phyloP scores from a whole-genome alignment of 2,797 vertebrate species.

The Aythya fuligula region DNA sequence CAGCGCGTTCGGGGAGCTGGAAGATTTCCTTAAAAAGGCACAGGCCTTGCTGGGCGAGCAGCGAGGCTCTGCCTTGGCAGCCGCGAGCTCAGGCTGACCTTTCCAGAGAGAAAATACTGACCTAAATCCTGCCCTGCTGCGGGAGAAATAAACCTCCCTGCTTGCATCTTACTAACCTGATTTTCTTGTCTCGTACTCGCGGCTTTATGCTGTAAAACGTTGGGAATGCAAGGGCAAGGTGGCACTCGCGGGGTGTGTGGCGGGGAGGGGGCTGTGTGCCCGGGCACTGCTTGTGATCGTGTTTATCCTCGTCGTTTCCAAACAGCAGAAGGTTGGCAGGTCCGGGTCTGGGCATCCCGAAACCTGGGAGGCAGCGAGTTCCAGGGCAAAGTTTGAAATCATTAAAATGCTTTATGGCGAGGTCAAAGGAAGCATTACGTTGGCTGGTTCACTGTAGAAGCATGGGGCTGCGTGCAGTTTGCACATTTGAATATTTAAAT shows the following conservation, averaged over 20 bases:
- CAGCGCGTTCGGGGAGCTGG: conserved; percentile 49
- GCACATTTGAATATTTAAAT: background rate
- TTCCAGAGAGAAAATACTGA: conserved; percentile 70
- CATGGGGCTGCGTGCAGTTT: too few species aligned
- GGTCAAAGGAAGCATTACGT: background rate
- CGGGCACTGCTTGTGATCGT: background rate
- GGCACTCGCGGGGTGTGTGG: background rate
- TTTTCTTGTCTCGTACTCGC: background rate
- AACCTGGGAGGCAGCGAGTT: background rate
- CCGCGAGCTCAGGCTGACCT: conserved; percentile 59
- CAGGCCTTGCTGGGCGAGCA: conserved; percentile 72
- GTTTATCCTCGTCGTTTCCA: background rate
- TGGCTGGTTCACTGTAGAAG: background rate
- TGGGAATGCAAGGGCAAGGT: background rate
- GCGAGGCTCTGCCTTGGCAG: conserved; percentile 77
- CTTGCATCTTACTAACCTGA: background rate
- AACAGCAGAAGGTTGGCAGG: background rate
- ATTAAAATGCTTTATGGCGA: background rate
- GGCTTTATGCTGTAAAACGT: background rate
- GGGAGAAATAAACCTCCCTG: background rate
- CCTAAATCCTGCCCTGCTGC: conserved; percentile 57
- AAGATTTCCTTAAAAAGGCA: conserved; percentile 87
- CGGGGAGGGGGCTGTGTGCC: background rate
- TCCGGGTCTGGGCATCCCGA: accelerated
- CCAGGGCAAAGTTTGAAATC: background rate